These are phyloP conservation scores for Serilophus lunatus DNA, from an alignment of 2,113 vertebrate species.

Conservation along the genomic window DNA sequence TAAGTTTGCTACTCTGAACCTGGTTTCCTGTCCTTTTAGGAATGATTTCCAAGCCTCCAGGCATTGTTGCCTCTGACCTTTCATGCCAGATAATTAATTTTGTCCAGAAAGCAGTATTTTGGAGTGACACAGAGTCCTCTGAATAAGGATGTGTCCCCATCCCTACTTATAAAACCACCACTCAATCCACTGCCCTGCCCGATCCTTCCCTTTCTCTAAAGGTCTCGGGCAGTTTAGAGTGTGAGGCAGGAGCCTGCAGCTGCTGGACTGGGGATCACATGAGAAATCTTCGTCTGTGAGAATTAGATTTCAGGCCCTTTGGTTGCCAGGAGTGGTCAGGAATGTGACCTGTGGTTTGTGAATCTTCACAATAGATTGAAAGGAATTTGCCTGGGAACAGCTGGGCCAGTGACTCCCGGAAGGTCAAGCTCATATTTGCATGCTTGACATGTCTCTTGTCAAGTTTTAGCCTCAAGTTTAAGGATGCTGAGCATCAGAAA, in stretches of 20 bases:
- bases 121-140: background rate
- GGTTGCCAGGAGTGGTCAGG: slow-evolving; percentile 10
- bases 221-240: background rate
- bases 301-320: background rate
- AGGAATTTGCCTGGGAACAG: slow-evolving; percentile 36
- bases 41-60: background rate
- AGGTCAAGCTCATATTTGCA: slow-evolving; percentile 17
- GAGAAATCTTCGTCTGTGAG: background rate
- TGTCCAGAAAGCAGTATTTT: background rate
- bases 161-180: background rate
- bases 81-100: background rate
- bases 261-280: background rate
- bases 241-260: slow-evolving; percentile 5
- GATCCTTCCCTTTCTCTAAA: background rate
- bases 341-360: slow-evolving; percentile 51
- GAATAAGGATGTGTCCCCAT: background rate
- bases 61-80: background rate
- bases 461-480: background rate
- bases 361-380: background rate
- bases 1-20: background rate
- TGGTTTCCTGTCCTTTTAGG: background rate
- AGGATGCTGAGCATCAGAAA: background rate
- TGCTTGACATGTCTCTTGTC: background rate
- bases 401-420: background rate
- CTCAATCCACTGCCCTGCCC: background rate